A percentile compares a stretch with the other conserved stretches of the same genome.
Conservation (phyloP, 1,140 invertebrate species). For the Neotoxoptera formosana region DNA sequence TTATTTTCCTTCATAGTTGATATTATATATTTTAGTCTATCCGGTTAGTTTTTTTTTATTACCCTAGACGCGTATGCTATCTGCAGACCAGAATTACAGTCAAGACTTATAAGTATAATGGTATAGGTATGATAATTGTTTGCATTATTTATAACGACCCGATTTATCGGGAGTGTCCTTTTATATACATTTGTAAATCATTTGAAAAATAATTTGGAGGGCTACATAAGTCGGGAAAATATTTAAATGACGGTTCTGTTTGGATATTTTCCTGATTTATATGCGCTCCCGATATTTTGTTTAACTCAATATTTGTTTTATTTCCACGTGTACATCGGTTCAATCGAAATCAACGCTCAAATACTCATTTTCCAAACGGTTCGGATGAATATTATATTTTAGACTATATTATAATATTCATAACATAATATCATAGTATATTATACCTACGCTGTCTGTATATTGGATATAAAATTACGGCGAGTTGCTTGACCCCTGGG, state of each 20-base stretch:
- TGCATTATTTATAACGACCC: neutral
- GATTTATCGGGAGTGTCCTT: too few relatives aligned
- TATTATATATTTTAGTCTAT: neutral
- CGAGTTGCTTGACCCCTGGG: constrained; percentile 13
- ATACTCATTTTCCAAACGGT: neutral
- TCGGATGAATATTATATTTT: neutral
- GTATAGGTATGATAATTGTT: neutral
- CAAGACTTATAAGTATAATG: neutral
- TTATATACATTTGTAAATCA: neutral
- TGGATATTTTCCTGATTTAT: too few relatives aligned
- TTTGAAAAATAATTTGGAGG: neutral
- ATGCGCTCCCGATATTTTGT: neutral
- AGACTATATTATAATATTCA: neutral
- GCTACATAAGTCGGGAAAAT: too few relatives aligned
- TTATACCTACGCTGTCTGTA: neutral
- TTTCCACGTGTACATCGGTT: neutral
- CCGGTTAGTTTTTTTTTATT: neutral
- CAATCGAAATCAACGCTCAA: neutral
- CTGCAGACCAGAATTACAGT: neutral
- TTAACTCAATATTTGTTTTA: neutral
- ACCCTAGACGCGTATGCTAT: neutral
- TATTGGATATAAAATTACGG: constrained; percentile 11
- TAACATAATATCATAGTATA: neutral
- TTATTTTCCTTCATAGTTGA: neutral
- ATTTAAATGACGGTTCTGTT: too few relatives aligned